phyloP scores from a whole-genome alignment of 1,140 invertebrate species.

The Caenorhabditis remanei region DNA sequence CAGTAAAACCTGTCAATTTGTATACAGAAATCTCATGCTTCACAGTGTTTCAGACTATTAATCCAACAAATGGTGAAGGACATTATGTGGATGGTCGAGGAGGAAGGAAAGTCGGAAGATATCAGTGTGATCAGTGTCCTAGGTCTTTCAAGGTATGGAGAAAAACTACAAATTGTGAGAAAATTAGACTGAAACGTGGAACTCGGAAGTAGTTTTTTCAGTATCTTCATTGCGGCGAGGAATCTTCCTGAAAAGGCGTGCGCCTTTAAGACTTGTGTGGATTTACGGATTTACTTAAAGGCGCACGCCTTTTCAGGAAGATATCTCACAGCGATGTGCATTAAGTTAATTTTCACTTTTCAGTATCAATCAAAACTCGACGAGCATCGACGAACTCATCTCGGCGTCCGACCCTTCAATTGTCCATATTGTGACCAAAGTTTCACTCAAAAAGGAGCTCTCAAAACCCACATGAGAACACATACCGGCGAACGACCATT shows the following conservation, averaged over 20 bases:
- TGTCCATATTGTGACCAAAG: background rate
- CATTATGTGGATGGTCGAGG: no score
- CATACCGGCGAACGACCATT: constrained; percentile 45
- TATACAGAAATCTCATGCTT: background rate
- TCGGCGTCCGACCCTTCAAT: background rate
- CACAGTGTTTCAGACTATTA: background rate
- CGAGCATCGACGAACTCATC: constrained; percentile 21
- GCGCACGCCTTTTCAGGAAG: no score
- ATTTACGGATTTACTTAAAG: no score
- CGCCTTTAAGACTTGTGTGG: no score
- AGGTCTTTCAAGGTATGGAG: constrained; percentile 13
- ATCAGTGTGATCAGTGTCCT: background rate
- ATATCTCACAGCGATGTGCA: no score
- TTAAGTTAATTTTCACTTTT: no score
- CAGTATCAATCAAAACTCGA: constrained; percentile 28
- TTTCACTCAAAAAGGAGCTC: constrained; percentile 14
- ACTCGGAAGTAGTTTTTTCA: no score
- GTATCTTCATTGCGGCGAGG: no score
- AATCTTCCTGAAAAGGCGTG: no score
- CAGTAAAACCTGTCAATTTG: background rate
- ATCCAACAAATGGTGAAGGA: background rate
- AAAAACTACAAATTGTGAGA: no score
- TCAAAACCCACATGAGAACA: constrained; percentile 27
- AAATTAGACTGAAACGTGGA: no score
- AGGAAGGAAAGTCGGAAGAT: background rate